Evolutionary conservation across 2,113 vertebrate species (phyloP).

Genomic region (Triplophysa siluroides): DNA sequence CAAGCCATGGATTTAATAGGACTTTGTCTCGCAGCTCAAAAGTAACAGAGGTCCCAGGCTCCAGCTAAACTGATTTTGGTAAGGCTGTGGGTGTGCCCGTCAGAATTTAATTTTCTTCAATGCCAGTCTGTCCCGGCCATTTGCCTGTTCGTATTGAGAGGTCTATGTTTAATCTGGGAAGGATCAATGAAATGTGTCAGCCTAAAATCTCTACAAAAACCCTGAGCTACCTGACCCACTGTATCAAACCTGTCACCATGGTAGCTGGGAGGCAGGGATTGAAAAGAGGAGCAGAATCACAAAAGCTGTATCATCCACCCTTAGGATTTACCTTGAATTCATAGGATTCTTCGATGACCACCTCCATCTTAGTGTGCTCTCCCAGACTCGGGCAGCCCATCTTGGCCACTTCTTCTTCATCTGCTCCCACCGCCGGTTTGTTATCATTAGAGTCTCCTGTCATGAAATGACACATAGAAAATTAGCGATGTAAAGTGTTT

Average conservation of each 20-base stretch:
- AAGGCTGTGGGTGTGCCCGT: background rate
- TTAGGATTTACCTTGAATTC: slow-evolving; percentile 76
- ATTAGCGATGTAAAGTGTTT: background rate
- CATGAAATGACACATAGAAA: slow-evolving; percentile 4
- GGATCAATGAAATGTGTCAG: background rate
- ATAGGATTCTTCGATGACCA: slow-evolving; percentile 81
- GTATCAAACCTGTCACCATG: slow-evolving; percentile 4
- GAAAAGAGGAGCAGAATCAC: background rate
- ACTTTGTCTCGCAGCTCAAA: background rate
- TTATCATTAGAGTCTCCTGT: slow-evolving; percentile 80
- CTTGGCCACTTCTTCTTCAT: slow-evolving; percentile 75
- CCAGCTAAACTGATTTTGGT: slow-evolving; percentile 35
- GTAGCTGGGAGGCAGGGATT: background rate
- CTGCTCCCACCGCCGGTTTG: slow-evolving; percentile 67
- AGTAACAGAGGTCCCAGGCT: background rate
- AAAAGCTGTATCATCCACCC: background rate
- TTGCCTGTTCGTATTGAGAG: background rate
- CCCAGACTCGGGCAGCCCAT: slow-evolving; percentile 79
- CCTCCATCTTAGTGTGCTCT: slow-evolving; percentile 77
- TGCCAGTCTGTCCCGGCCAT: slow-evolving; percentile 21
- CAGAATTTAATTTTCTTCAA: slow-evolving; percentile 30
- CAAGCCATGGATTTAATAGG: slow-evolving; percentile 29
- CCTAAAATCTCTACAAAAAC: slow-evolving; percentile 29
- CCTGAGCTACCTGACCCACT: background rate
- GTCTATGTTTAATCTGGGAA: background rate